A percentile compares a stretch with the other conserved stretches of the same genome.
These are phyloP conservation scores for Propithecus coquereli DNA, from an alignment of 2,113 vertebrate genomes.

Conservation along the genomic window DNA sequence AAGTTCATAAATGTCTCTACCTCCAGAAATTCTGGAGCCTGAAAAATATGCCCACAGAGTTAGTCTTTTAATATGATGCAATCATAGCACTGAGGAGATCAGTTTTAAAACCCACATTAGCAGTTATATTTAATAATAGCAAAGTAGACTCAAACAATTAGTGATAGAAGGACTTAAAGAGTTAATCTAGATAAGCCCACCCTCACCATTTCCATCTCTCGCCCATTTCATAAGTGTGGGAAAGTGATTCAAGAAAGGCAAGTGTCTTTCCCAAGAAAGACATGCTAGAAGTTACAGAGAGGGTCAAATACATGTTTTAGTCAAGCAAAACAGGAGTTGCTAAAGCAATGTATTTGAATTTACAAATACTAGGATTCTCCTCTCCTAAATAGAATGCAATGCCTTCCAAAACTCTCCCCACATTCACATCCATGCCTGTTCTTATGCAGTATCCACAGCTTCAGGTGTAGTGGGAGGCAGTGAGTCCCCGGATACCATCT, in stretches of 20 bases:
- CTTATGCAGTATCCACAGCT: neutral
- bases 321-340: neutral
- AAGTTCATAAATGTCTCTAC: neutral
- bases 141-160: neutral
- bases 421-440: neutral
- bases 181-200: neutral
- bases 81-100: neutral
- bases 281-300: neutral
- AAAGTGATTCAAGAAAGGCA: neutral
- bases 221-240: neutral
- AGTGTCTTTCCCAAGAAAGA: neutral
- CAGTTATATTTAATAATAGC: no score
- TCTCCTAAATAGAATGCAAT: neutral
- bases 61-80: neutral
- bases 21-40: neutral
- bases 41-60: neutral
- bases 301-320: neutral
- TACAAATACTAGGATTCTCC: neutral
- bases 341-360: constrained; percentile 9
- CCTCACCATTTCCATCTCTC: neutral
- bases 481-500: neutral
- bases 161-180: neutral
- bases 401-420: neutral
- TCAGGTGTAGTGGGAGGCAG: constrained; percentile 7
- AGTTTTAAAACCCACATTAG: neutral